Evolutionary conservation across 2,888 invertebrate genomes (phyloP).

Genomic region (Autographa pulchrina): DNA sequence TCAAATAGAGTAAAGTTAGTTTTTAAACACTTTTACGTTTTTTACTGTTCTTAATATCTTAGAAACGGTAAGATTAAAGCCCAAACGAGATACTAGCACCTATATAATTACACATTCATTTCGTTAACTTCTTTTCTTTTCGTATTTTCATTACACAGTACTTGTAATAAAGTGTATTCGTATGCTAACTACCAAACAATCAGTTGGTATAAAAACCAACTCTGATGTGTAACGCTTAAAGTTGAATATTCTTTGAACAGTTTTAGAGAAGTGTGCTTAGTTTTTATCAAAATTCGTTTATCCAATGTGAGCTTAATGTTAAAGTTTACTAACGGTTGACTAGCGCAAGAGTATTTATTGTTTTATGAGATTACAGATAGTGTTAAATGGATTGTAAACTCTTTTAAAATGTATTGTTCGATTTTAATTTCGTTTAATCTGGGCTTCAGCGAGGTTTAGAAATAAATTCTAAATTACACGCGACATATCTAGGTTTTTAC

Average conservation of each 20-base stretch:
- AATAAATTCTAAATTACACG: too few relatives aligned
- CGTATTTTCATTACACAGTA: slow-evolving; percentile 68
- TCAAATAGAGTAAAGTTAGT: too few relatives aligned
- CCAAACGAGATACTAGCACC: slow-evolving; percentile 1
- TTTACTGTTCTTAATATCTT: background rate
- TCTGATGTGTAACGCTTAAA: slow-evolving; percentile 31
- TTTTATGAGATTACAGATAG: slow-evolving; percentile 43
- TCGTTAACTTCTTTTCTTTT: slow-evolving; percentile 63
- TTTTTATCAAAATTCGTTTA: slow-evolving; percentile 60
- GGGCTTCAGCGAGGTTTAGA: background rate
- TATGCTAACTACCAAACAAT: slow-evolving; percentile 61
- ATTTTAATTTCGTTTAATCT: slow-evolving; percentile 13
- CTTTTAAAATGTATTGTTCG: slow-evolving; percentile 16
- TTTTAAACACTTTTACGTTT: too few relatives aligned
- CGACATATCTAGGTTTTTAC: too few relatives aligned
- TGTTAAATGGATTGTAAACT: slow-evolving; percentile 30
- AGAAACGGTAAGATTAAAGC: background rate
- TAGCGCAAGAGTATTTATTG: slow-evolving; percentile 47
- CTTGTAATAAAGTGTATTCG: slow-evolving; percentile 66
- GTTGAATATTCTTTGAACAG: slow-evolving; percentile 42
- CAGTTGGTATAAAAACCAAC: slow-evolving; percentile 48
- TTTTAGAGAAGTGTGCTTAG: slow-evolving; percentile 50
- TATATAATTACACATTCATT: slow-evolving; percentile 67
- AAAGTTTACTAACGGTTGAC: slow-evolving; percentile 45
- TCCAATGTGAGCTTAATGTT: slow-evolving; percentile 54